A percentile compares a stretch with the other conserved stretches of the same genome.
These are phyloP conservation scores for Radopholus similis DNA, from an alignment of 1,140 invertebrate species.

Conservation along the genomic window DNA sequence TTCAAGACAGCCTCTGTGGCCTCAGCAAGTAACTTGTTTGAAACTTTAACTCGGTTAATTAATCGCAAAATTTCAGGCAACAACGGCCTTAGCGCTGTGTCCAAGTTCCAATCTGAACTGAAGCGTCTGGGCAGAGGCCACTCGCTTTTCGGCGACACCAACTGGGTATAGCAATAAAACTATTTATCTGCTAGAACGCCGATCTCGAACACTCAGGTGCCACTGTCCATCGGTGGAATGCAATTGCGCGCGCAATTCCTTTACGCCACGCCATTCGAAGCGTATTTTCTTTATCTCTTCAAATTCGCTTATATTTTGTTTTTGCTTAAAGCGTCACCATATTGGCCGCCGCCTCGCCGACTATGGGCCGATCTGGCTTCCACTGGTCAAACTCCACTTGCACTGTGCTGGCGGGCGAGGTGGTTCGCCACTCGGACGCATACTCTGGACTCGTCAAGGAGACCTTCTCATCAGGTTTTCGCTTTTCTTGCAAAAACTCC, in stretches of 20 bases:
- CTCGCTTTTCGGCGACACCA: constrained; percentile 1
- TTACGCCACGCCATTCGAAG: constrained; percentile 21
- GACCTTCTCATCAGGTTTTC: constrained; percentile 29
- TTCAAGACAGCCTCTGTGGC: constrained; percentile 30
- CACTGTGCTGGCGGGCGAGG: constrained; percentile 37
- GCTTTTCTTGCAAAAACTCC: not conserved
- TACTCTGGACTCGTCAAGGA: constrained; percentile 27
- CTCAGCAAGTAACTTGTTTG: constrained; percentile 24
- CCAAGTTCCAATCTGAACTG: constrained; percentile 24
- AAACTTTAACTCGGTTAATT: not conserved
- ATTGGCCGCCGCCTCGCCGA: constrained; percentile 21
- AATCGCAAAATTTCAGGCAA: constrained; percentile 8
- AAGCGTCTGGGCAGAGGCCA: constrained; percentile 14
- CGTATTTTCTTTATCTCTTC: not conserved
- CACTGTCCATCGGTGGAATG: constrained; percentile 36
- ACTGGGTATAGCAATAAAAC: constrained; percentile 4
- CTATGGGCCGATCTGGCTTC: constrained; percentile 34
- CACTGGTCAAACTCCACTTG: constrained; percentile 43
- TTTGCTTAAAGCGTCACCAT: constrained; percentile 30
- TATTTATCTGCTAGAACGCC: not conserved
- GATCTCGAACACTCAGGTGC: constrained; percentile 19
- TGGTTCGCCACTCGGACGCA: constrained; percentile 32
- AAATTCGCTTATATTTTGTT: not conserved
- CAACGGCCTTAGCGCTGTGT: constrained; percentile 23
- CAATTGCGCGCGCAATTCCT: constrained; percentile 34